Evolutionary conservation across 2,797 vertebrate species (phyloP).

Genomic region (Alcedo atthis): DNA sequence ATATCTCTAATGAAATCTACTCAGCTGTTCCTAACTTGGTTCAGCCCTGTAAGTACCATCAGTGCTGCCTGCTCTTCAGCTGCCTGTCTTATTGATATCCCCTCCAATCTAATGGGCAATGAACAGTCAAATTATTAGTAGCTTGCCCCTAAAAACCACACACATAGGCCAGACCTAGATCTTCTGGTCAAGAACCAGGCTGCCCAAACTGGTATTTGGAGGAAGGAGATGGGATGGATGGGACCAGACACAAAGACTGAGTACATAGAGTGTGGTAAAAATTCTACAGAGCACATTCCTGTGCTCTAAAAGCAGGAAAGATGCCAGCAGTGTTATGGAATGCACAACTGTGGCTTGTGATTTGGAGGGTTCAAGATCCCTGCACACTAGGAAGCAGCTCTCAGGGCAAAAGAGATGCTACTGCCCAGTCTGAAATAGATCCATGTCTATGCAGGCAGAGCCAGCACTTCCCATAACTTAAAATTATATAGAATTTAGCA

Average conservation of each 20-base stretch:
- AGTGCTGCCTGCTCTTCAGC: background rate
- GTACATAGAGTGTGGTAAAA: background rate
- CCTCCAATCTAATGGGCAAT: background rate
- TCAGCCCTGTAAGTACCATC: background rate
- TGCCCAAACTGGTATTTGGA: background rate
- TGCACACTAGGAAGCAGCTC: background rate
- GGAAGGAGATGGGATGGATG: too few species aligned
- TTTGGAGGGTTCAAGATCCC: background rate
- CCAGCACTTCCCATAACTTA: background rate
- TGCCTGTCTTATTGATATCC: background rate
- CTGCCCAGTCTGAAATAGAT: background rate
- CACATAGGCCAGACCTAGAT: background rate
- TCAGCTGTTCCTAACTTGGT: background rate
- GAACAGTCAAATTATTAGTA: background rate
- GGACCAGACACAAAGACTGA: background rate
- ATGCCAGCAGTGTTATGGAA: background rate
- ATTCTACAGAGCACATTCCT: background rate
- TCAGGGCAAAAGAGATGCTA: background rate
- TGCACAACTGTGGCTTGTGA: accelerated
- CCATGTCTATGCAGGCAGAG: background rate
- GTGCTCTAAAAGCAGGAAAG: background rate
- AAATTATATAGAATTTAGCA: background rate
- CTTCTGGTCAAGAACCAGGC: background rate
- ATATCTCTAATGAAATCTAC: background rate
- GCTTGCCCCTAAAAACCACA: background rate